Percentiles rank a stretch among this genome's conserved stretches.
Conservation (phyloP, 2,797 vertebrate genomes). For the Spondyliosoma cantharus region DNA sequence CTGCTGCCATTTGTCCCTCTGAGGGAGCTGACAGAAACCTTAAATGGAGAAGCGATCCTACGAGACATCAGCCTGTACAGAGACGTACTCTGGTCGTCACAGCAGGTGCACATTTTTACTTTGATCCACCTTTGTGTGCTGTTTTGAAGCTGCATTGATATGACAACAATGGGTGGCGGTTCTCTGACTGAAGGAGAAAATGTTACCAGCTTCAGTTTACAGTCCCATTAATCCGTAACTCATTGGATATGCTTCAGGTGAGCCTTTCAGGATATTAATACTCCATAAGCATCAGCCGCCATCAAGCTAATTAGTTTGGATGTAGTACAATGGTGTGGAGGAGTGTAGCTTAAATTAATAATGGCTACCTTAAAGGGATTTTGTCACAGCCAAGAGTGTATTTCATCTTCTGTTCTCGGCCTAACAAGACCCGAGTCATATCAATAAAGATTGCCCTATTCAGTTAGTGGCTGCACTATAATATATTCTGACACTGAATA, state of each 20-base stretch:
- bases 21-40: conserved; percentile 80
- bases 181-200: conserved; percentile 52
- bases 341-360: conserved; percentile 84
- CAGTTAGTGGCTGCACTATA: conserved; percentile 11
- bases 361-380: conserved; percentile 81
- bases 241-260: conserved; percentile 80
- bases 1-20: conserved; percentile 87
- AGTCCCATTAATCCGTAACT: conserved; percentile 74
- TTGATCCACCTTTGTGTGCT: conserved; percentile 41
- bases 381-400: conserved; percentile 80
- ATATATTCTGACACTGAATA: conserved; percentile 19
- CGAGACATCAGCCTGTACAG: conserved; percentile 78
- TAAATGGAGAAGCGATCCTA: conserved; percentile 76
- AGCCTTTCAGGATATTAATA: conserved; percentile 85
- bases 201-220: conserved; percentile 59
- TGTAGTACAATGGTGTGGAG: conserved; percentile 80
- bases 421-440: conserved; percentile 60
- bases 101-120: conserved; percentile 85
- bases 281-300: conserved; percentile 77
- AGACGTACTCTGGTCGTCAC: conserved; percentile 86
- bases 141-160: conserved; percentile 29
- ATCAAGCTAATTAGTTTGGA: conserved; percentile 88
- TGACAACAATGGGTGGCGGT: conserved; percentile 39
- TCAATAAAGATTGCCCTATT: conserved; percentile 51
- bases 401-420: conserved; percentile 71